Conservation (phyloP, 2,797 vertebrate species). For the Spinus olivaceus region DNA sequence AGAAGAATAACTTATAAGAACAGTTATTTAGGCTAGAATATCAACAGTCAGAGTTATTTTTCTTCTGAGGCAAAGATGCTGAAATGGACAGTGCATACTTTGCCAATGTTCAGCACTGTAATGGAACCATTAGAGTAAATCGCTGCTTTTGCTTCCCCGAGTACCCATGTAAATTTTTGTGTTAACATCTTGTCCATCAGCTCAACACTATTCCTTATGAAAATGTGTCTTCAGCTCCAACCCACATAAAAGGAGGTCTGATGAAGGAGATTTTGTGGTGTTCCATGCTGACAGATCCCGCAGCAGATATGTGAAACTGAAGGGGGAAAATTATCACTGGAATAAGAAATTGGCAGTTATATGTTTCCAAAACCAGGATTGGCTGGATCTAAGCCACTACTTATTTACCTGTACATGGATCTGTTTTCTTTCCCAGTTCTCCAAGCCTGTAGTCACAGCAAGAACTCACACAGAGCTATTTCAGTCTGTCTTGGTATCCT, state of each 20-base stretch:
- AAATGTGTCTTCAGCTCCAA: background rate
- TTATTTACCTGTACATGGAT: background rate
- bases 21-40: constrained; percentile 26
- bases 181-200: background rate
- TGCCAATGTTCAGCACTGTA: background rate
- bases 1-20: constrained; percentile 19
- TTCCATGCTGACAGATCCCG: background rate
- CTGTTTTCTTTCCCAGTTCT: background rate
- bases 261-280: background rate
- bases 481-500: background rate
- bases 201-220: constrained; percentile 2
- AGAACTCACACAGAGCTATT: background rate
- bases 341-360: background rate
- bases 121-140: constrained; percentile 47
- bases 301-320: background rate
- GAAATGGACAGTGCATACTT: background rate
- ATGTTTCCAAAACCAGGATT: background rate
- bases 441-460: background rate
- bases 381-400: background rate
- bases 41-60: constrained; percentile 32
- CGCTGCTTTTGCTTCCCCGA: constrained; percentile 38
- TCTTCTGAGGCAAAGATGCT: constrained; percentile 13
- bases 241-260: background rate
- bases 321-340: background rate
- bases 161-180: constrained; percentile 19